A percentile compares a stretch with the other conserved stretches of the same genome.
Evolutionary conservation across 1,140 invertebrate genomes (phyloP).

Genomic region (Polypedilum pembai): DNA sequence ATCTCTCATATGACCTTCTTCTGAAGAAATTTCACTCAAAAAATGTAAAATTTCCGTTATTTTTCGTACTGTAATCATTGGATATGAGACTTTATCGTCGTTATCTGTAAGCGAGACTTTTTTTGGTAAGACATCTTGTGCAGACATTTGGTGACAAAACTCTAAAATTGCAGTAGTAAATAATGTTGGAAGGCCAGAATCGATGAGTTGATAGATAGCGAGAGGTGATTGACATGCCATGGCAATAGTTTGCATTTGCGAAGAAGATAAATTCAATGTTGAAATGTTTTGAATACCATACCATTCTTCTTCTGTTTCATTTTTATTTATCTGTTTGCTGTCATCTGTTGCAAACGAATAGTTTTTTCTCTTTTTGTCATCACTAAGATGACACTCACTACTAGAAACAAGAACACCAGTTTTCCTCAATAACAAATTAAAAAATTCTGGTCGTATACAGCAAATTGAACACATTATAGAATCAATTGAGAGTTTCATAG

Average conservation of each 20-base stretch:
- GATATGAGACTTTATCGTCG: conserved; percentile 45
- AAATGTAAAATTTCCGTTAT: conserved; percentile 66
- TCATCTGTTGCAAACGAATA: conserved; percentile 55
- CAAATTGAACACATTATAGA: conserved; percentile 76
- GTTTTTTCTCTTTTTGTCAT: conserved; percentile 44
- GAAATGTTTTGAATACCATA: conserved; percentile 45
- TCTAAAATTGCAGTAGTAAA: conserved; percentile 52
- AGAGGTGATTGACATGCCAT: conserved; percentile 66
- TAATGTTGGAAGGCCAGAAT: conserved; percentile 65
- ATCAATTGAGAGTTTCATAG: conserved; percentile 64
- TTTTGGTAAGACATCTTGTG: conserved; percentile 10
- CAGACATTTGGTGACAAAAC: conserved; percentile 44
- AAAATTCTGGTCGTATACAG: conserved; percentile 68
- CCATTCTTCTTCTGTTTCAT: conserved; percentile 47
- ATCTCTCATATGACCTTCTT: conserved; percentile 66
- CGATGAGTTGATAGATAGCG: conserved; percentile 64
- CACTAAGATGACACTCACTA: conserved; percentile 52
- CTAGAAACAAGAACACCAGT: conserved; percentile 59
- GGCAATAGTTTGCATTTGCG: conserved; percentile 65
- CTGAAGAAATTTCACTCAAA: conserved; percentile 68
- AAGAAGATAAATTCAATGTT: conserved; percentile 50
- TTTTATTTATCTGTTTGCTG: conserved; percentile 55
- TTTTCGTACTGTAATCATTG: conserved; percentile 37
- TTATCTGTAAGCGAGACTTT: conserved; percentile 43
- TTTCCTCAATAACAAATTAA: conserved; percentile 62